Evolutionary conservation across 2,888 invertebrate genomes (phyloP).

Genomic region (Mantis religiosa): DNA sequence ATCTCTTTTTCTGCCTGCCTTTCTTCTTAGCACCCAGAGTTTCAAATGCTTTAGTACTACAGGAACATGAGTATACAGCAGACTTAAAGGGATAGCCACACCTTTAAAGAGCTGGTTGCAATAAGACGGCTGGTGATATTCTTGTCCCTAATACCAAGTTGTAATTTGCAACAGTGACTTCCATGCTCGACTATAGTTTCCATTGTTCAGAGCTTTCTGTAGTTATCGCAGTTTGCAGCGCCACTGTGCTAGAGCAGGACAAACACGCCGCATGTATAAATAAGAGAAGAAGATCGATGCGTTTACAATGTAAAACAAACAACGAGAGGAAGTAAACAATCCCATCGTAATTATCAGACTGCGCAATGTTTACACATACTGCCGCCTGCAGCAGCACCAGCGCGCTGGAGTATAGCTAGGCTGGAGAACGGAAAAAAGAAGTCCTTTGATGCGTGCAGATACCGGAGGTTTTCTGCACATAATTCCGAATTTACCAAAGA

Average conservation of each 20-base stretch:
- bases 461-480: not conserved
- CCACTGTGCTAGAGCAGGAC: not conserved
- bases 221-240: not conserved
- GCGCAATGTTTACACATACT: not conserved
- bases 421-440: not conserved
- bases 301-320: constrained; percentile 18
- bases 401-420: not conserved
- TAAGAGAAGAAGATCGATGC: constrained; percentile 14
- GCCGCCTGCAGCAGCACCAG: not conserved
- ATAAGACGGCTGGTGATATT: too few relatives aligned
- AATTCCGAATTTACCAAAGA: not conserved
- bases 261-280: constrained; percentile 14
- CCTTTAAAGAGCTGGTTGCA: too few relatives aligned
- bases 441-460: not conserved
- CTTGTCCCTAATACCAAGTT: too few relatives aligned
- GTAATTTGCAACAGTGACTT: too few relatives aligned
- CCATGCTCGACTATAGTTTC: not conserved
- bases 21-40: too few relatives aligned
- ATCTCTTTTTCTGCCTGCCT: too few relatives aligned
- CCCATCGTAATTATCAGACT: constrained; percentile 14
- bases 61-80: too few relatives aligned
- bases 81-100: too few relatives aligned
- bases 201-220: not conserved
- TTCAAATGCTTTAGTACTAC: too few relatives aligned
- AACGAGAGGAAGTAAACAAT: constrained; percentile 9